Percentiles rank a stretch among this genome's conserved stretches.
Conservation (phyloP, 2,888 invertebrate species). For the Nomada fabriciana region DNA sequence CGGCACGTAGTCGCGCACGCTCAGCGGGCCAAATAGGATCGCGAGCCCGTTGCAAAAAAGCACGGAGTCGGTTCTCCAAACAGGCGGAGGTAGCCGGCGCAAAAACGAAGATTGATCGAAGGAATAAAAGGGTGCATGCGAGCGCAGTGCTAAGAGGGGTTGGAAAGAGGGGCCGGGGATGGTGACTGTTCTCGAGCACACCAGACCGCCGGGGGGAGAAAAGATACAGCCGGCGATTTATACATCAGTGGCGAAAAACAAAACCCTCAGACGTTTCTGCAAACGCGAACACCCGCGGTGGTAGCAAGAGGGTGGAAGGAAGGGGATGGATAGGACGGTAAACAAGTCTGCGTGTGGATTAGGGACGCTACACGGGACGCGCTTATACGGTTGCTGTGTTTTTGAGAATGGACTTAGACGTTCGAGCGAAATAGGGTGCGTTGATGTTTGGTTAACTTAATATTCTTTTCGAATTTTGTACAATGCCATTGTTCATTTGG, state of each 20-base stretch:
- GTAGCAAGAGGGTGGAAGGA: not conserved
- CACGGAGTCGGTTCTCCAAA: conserved; percentile 32
- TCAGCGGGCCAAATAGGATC: conserved; percentile 18
- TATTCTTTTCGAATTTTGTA: too few species aligned
- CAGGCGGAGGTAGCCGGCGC: conserved; percentile 14
- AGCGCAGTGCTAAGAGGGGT: not conserved
- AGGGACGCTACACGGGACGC: not conserved
- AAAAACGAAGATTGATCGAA: conserved; percentile 57
- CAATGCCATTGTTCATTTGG: too few species aligned
- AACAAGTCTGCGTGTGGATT: conserved; percentile 20
- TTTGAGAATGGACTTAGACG: too few species aligned
- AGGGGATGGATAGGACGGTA: not conserved
- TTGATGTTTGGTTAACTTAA: too few species aligned
- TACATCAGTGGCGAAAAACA: conserved; percentile 36
- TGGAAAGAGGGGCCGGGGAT: not conserved
- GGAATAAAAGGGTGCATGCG: conserved; percentile 43
- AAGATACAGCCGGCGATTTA: conserved; percentile 33
- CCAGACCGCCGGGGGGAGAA: not conserved
- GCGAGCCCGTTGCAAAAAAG: not conserved
- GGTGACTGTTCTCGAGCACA: conserved; percentile 1
- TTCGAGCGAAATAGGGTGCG: too few species aligned
- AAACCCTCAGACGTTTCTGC: conserved; percentile 19
- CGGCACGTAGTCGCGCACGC: not conserved
- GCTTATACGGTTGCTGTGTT: too few species aligned
- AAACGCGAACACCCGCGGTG: conserved; percentile 15